phyloP scores from a whole-genome alignment of 1,140 invertebrate genomes.

The Batillaria attramentaria region DNA sequence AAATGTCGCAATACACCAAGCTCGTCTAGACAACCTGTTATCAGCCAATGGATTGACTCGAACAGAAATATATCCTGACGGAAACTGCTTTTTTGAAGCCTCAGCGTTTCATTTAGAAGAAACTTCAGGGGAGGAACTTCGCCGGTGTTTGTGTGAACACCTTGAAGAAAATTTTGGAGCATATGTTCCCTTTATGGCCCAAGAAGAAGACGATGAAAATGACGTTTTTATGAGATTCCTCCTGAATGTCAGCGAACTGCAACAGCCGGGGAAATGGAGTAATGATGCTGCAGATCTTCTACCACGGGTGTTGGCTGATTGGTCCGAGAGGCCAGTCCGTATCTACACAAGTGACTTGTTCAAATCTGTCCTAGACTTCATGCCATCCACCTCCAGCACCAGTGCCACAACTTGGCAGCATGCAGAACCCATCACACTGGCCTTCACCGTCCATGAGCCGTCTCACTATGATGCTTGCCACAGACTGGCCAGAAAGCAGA shows the following conservation, averaged over 20 bases:
- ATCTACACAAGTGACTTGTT: neutral
- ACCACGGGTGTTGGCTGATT: neutral
- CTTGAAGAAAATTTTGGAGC: neutral
- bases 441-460: no score
- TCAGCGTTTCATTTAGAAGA: constrained; percentile 1
- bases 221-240: constrained; percentile 3
- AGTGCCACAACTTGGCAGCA: neutral
- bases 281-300: constrained; percentile 1
- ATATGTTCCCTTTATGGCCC: neutral
- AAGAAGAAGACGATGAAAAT: neutral
- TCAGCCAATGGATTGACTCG: neutral
- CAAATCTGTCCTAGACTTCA: neutral
- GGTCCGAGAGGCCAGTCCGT: constrained; percentile 1
- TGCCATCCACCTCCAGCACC: neutral
- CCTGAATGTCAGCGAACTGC: neutral
- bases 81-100: constrained; percentile 3
- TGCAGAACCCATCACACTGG: constrained; percentile 2
- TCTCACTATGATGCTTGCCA: no score
- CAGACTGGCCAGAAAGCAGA: no score
- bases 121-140: neutral
- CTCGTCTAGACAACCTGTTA: no score
- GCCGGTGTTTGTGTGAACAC: neutral
- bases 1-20: no score
- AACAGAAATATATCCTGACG: neutral
- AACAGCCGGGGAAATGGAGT: neutral